Conservation (phyloP, 2,888 invertebrate species). For the Conus canariensis region DNA sequence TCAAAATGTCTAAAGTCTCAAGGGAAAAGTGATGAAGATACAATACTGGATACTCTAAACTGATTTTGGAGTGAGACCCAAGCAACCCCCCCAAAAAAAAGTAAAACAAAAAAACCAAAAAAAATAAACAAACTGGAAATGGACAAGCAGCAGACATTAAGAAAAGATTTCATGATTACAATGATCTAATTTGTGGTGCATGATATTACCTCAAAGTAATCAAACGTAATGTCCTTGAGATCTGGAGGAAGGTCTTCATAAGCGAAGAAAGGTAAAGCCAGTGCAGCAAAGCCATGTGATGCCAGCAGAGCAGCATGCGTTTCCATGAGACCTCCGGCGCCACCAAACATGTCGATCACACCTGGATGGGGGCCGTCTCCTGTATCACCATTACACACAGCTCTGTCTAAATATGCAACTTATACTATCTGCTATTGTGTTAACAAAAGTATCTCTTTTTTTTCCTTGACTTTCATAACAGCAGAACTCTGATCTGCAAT, state of each 20-base stretch:
- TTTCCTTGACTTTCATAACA: too few relatives aligned
- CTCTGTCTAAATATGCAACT: too few relatives aligned
- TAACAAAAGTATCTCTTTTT: too few relatives aligned
- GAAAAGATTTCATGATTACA: not conserved
- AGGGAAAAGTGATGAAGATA: too few relatives aligned
- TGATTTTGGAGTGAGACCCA: too few relatives aligned
- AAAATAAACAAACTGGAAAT: not conserved
- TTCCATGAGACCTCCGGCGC: conserved; percentile 45
- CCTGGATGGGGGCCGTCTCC: conserved; percentile 43
- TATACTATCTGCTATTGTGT: too few relatives aligned
- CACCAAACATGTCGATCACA: conserved; percentile 48
- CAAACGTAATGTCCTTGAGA: conserved; percentile 49
- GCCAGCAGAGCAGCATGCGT: conserved; percentile 42
- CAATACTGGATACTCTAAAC: too few relatives aligned
- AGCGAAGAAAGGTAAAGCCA: conserved; percentile 42
- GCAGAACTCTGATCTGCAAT: too few relatives aligned
- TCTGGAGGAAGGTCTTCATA: conserved; percentile 54
- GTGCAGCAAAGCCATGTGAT: conserved; percentile 44
- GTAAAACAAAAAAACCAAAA: not conserved
- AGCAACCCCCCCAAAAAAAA: not conserved
- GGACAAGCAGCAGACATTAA: too few relatives aligned
- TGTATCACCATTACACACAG: not conserved
- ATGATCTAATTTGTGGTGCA: too few relatives aligned
- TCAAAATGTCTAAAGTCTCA: too few relatives aligned
- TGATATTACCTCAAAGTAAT: conserved; percentile 59